Conservation (phyloP, 2,113 vertebrate genomes). For the Hyla sarda region DNA sequence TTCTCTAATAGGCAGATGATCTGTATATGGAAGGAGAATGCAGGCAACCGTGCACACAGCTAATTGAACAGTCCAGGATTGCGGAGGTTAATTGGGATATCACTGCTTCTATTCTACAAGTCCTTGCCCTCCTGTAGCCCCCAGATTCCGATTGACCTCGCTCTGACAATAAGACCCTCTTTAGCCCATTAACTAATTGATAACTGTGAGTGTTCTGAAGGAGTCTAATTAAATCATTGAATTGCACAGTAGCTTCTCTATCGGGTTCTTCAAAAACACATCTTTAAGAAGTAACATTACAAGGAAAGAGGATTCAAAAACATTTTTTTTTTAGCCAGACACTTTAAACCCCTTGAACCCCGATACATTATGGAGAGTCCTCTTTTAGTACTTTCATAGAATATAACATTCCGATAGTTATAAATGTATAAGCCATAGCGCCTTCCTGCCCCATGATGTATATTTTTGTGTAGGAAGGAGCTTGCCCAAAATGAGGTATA, state of each 20-base stretch:
- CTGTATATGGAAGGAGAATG: constrained; percentile 67
- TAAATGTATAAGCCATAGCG: no score
- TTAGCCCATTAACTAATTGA: constrained; percentile 88
- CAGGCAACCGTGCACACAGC: constrained; percentile 67
- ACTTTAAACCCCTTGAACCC: background rate
- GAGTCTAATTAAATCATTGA: constrained; percentile 85
- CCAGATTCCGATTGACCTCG: constrained; percentile 84
- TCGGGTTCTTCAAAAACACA: constrained; percentile 80
- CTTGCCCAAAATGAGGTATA: no score
- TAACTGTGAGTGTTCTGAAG: constrained; percentile 83
- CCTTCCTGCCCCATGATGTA: no score
- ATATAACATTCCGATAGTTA: background rate
- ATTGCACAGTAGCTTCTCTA: constrained; percentile 79
- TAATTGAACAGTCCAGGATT: constrained; percentile 79
- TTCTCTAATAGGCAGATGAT: background rate
- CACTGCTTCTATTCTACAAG: constrained; percentile 77
- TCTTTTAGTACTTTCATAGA: background rate
- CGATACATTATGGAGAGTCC: background rate
- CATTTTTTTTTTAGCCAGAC: background rate
- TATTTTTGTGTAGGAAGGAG: no score
- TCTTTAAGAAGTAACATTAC: constrained; percentile 69
- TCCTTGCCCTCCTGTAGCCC: constrained; percentile 81
- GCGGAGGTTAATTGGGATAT: constrained; percentile 84
- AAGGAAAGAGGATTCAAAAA: background rate
- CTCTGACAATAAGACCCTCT: constrained; percentile 80